phyloP scores from a whole-genome alignment of 1,140 invertebrate genomes.

The Listronotus bonariensis region DNA sequence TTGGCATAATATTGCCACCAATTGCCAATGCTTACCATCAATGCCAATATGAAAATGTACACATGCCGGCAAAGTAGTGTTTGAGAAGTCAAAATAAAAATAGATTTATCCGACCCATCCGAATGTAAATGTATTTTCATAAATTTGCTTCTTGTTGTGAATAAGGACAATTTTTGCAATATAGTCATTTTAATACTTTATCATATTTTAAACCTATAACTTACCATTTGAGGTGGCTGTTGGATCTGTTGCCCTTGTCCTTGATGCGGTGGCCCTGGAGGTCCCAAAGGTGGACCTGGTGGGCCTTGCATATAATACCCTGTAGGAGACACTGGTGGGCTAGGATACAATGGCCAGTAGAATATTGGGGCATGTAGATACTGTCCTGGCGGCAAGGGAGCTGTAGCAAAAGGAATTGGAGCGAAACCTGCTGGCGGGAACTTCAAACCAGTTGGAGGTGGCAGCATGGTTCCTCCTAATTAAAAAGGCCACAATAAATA shows the following conservation, averaged over 20 bases:
- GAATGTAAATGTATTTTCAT: too few relatives aligned
- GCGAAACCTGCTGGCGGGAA: constrained; percentile 54
- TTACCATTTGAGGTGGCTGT: constrained; percentile 50
- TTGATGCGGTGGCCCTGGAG: constrained; percentile 35
- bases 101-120: too few relatives aligned
- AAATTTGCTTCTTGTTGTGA: too few relatives aligned
- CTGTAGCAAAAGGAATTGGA: constrained; percentile 55
- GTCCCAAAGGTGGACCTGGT: constrained; percentile 50
- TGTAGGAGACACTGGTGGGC: constrained; percentile 87
- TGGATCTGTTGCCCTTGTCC: constrained; percentile 22
- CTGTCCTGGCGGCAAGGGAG: constrained; percentile 55
- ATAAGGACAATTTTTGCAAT: too few relatives aligned
- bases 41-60: too few relatives aligned
- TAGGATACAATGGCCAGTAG: constrained; percentile 86
- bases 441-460: constrained; percentile 47
- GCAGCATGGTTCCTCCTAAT: constrained; percentile 59
- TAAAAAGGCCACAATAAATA: background rate
- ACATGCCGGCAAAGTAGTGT: too few relatives aligned
- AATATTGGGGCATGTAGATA: constrained; percentile 66
- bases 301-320: constrained; percentile 73
- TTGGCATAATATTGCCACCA: too few relatives aligned
- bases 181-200: too few relatives aligned
- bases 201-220: constrained; percentile 4
- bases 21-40: too few relatives aligned
- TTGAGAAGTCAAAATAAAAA: too few relatives aligned